Conservation (phyloP, 2,113 vertebrate species). For the Suricata suricatta region DNA sequence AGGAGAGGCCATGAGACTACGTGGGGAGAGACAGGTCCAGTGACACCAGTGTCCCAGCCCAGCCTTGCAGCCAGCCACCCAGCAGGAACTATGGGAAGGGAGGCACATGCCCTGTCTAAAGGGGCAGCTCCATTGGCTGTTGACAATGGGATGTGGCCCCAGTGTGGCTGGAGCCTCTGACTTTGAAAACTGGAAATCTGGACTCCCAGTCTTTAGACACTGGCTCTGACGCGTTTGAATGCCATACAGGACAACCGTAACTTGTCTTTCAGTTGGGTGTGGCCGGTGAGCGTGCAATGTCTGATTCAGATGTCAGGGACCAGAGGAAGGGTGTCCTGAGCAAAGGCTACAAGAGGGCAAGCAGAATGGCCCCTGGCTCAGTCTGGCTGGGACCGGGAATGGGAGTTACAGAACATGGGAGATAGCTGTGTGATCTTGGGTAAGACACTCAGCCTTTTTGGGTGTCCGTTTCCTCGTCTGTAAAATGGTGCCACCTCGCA, state of each 20-base stretch:
- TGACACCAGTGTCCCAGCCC: no score
- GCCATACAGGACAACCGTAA: not conserved
- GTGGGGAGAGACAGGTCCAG: not conserved
- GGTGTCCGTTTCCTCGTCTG: not conserved
- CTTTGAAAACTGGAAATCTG: not conserved
- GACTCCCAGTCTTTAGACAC: not conserved
- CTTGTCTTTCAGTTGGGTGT: not conserved
- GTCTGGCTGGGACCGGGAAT: not conserved
- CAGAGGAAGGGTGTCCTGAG: not conserved
- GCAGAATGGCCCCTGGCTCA: not conserved
- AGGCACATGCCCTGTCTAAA: not conserved
- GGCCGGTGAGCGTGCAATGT: not conserved
- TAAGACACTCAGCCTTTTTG: not conserved
- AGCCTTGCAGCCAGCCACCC: not conserved
- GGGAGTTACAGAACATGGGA: not conserved
- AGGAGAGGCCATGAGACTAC: not conserved
- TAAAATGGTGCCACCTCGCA: not conserved
- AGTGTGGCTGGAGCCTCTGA: not conserved
- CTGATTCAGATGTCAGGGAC: not conserved
- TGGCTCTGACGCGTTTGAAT: not conserved
- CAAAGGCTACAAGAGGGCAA: not conserved
- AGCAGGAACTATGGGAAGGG: not conserved
- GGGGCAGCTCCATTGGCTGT: not conserved
- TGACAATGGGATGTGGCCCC: not conserved
- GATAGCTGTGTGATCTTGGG: not conserved